Conservation (phyloP, 2,113 vertebrate species). For the Conger conger region DNA sequence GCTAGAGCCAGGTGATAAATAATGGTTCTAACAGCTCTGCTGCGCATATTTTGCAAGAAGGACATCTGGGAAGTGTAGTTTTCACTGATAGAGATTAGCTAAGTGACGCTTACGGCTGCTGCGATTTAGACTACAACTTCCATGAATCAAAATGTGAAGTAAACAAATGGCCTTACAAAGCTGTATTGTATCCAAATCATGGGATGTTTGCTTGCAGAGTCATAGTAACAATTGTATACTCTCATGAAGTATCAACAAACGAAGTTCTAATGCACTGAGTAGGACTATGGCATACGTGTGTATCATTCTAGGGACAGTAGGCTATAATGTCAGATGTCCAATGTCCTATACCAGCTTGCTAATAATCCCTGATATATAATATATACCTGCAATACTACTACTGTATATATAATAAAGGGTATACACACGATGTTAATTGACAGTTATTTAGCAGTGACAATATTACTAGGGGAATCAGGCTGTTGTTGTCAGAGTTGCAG, state of each 20-base stretch:
- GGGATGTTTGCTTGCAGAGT: not conserved
- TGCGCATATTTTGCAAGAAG: not conserved
- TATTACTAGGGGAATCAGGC: not conserved
- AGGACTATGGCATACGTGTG: not conserved
- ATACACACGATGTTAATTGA: too few species aligned
- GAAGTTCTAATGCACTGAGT: not conserved
- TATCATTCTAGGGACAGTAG: too few species aligned
- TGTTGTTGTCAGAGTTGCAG: not conserved
- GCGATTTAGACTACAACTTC: conserved; percentile 39
- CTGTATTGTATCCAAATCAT: not conserved
- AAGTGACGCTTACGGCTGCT: not conserved
- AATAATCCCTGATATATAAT: not conserved
- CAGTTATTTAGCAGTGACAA: not conserved
- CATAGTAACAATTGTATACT: not conserved
- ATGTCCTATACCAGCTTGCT: too few species aligned
- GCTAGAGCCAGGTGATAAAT: conserved; percentile 35
- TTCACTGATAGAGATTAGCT: not conserved
- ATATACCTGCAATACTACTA: not conserved
- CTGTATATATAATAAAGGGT: not conserved
- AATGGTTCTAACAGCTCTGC: conserved; percentile 33
- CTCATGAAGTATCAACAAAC: not conserved
- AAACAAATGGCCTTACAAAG: conserved; percentile 23
- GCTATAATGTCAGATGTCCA: too few species aligned
- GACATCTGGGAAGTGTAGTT: conserved; percentile 53
- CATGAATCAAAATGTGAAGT: not conserved